Percentiles rank a stretch among this genome's conserved stretches.
Conservation (phyloP, 2,797 vertebrate species). For the Valencia hispanica region DNA sequence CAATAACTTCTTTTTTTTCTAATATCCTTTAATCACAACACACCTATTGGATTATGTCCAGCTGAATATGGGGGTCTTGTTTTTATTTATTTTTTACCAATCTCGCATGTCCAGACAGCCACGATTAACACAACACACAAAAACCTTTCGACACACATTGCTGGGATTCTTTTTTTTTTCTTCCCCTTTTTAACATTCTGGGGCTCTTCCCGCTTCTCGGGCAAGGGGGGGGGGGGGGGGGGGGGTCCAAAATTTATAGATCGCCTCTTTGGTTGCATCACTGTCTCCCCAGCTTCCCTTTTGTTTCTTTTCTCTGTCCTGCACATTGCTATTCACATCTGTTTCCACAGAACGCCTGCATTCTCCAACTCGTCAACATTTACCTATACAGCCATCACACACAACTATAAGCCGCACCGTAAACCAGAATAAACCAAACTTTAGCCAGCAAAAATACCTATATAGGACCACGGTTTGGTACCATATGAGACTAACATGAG, state of each 20-base stretch:
- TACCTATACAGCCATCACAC: neutral
- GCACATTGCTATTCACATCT: constrained; percentile 1
- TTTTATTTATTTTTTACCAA: too few relatives aligned
- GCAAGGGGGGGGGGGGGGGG: too few relatives aligned
- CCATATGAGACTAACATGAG: neutral
- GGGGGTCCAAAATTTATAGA: constrained; percentile 47
- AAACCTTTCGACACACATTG: constrained; percentile 11
- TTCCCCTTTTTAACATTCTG: neutral
- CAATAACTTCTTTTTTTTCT: neutral
- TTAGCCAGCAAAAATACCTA: neutral
- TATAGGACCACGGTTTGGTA: too few relatives aligned
- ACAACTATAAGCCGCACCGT: neutral
- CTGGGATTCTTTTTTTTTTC: neutral
- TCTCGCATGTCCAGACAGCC: constrained; percentile 25
- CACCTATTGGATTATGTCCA: constrained; percentile 41
- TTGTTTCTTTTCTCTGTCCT: constrained; percentile 62
- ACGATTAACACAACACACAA: neutral
- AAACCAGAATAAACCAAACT: neutral
- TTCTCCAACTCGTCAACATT: neutral
- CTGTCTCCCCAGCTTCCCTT: constrained; percentile 41
- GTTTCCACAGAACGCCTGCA: neutral
- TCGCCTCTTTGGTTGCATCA: constrained; percentile 38
- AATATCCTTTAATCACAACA: constrained; percentile 2
- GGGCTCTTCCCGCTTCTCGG: neutral
- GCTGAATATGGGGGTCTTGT: neutral